Evolutionary conservation across 2,888 invertebrate genomes (phyloP).

Genomic region (Thera obeliscata): DNA sequence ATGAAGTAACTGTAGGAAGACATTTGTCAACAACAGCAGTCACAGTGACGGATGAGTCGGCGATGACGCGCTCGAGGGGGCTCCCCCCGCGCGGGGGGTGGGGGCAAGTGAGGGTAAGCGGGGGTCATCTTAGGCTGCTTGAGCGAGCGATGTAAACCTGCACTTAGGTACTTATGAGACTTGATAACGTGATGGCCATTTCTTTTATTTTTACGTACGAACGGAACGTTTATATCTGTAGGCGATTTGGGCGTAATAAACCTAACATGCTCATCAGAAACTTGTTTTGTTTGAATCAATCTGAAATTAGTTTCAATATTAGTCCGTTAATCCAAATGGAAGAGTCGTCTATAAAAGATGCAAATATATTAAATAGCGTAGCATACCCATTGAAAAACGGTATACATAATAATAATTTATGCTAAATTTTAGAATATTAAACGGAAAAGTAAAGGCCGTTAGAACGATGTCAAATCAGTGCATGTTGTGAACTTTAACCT

Average conservation of each 20-base stretch:
- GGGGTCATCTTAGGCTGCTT: slow-evolving; percentile 39
- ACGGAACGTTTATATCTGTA: background rate
- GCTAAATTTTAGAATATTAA: slow-evolving; percentile 1
- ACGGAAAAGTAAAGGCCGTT: background rate
- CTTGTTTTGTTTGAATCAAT: slow-evolving; percentile 35
- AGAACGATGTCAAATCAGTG: slow-evolving; percentile 2
- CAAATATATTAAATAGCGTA: slow-evolving; percentile 13
- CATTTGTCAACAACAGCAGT: slow-evolving; percentile 72
- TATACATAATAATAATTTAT: slow-evolving; percentile 12
- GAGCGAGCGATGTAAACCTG: slow-evolving; percentile 33
- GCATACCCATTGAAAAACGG: slow-evolving; percentile 9
- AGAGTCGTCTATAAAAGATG: slow-evolving; percentile 15
- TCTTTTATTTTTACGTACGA: slow-evolving; percentile 15
- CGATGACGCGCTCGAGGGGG: slow-evolving; percentile 51
- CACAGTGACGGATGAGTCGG: slow-evolving; percentile 66
- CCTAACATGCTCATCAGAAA: slow-evolving; percentile 21
- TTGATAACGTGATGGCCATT: slow-evolving; percentile 32
- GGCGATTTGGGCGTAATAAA: background rate
- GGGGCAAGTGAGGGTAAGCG: slow-evolving; percentile 23
- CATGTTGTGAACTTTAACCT: background rate
- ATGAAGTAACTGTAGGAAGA: slow-evolving; percentile 59
- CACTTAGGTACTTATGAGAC: slow-evolving; percentile 37
- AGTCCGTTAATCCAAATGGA: slow-evolving; percentile 33
- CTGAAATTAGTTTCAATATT: slow-evolving; percentile 36
- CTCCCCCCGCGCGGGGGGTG: slow-evolving; percentile 12